These are phyloP conservation scores for Cephalophus harveyi DNA, from an alignment of 2,113 vertebrate genomes.

Conservation along the genomic window DNA sequence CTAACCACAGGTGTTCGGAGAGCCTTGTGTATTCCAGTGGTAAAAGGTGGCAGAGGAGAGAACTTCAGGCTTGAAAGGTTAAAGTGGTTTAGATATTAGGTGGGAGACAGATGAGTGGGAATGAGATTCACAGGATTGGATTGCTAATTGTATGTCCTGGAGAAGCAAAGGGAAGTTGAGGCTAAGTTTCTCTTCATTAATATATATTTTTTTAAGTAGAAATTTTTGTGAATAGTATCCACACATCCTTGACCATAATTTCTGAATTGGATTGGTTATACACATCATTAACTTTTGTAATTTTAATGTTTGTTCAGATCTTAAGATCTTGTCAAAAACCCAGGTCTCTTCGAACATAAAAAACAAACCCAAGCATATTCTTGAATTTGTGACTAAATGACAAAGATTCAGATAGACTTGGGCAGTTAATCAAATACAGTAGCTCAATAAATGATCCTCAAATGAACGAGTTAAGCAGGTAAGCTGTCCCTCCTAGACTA, in stretches of 20 bases:
- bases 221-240: not conserved
- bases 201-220: not conserved
- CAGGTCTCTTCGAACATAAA: not conserved
- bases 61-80: not conserved
- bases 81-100: not conserved
- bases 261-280: constrained; percentile 25
- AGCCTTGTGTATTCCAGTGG: too few relatives aligned
- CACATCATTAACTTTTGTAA: not conserved
- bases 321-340: constrained; percentile 7
- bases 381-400: not conserved
- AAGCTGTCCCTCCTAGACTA: not conserved
- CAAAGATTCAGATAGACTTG: not conserved
- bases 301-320: constrained; percentile 37
- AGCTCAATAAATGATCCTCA: not conserved
- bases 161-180: not conserved
- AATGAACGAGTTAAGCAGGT: not conserved
- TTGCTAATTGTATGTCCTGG: not conserved
- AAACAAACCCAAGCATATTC: not conserved
- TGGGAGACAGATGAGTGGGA: not conserved
- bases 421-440: not conserved
- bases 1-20: too few relatives aligned
- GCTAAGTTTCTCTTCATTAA: not conserved
- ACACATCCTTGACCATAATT: not conserved
- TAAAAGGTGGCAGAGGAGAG: not conserved
- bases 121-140: not conserved